Evolutionary conservation across 2,113 vertebrate species (phyloP).

Genomic region (Albula glossodonta): DNA sequence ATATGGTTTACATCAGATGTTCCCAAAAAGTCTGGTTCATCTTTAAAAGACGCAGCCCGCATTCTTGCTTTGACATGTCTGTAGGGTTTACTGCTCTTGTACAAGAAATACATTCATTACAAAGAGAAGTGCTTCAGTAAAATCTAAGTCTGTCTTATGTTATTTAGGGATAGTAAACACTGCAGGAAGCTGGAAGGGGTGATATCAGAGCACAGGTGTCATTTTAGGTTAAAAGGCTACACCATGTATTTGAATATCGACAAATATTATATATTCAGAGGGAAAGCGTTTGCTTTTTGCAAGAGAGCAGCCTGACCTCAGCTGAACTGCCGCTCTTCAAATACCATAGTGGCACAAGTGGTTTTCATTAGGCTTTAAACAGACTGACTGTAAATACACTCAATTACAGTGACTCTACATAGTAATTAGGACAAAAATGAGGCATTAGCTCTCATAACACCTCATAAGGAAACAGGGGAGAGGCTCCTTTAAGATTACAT

Average conservation of each 20-base stretch:
- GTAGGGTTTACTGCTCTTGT: neutral
- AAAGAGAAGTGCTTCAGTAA: neutral
- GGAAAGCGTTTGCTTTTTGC: too few relatives aligned
- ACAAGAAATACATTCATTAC: neutral
- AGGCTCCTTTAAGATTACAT: neutral
- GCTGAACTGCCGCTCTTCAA: neutral
- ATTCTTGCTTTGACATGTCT: neutral
- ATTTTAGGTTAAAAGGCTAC: neutral
- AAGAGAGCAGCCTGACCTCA: neutral
- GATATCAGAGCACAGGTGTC: neutral
- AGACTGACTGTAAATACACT: slow-evolving; percentile 5
- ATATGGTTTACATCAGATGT: slow-evolving; percentile 3
- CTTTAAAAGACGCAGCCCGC: neutral
- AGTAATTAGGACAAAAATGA: slow-evolving; percentile 1
- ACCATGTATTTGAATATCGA: neutral
- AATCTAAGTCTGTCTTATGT: neutral
- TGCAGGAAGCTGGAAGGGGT: neutral
- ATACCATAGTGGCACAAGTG: neutral
- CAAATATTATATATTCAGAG: neutral
- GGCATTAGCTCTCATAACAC: slow-evolving; percentile 2
- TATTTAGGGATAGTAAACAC: neutral
- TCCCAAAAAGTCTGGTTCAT: neutral
- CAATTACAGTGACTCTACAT: neutral
- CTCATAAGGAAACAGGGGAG: slow-evolving; percentile 3
- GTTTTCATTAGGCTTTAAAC: slow-evolving; percentile 19